These are phyloP conservation scores for Austrofundulus limnaeus DNA, from an alignment of 2,113 vertebrate species.

Conservation along the genomic window DNA sequence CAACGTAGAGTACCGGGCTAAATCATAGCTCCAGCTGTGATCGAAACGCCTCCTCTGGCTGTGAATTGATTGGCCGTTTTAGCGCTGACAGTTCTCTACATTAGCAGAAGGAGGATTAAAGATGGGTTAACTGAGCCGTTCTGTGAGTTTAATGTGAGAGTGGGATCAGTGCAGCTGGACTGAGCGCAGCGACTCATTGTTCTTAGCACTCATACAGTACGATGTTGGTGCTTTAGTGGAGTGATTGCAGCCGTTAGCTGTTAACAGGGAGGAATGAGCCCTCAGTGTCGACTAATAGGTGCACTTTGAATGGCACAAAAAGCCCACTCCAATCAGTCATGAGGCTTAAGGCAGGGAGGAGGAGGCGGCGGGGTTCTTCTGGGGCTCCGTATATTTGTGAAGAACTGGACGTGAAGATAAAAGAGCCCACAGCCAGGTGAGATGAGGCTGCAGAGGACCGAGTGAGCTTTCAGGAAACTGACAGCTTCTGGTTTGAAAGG, in stretches of 20 bases:
- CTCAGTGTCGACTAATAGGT: conserved; percentile 28
- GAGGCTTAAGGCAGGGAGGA: conserved; percentile 6
- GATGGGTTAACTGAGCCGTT: conserved; percentile 20
- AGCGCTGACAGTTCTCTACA: conserved; percentile 27
- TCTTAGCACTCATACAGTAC: background rate
- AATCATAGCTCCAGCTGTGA: conserved; percentile 27
- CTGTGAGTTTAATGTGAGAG: conserved; percentile 14
- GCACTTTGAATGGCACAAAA: conserved; percentile 31
- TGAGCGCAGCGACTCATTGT: conserved; percentile 14
- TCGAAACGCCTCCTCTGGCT: conserved; percentile 30
- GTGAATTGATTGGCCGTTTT: conserved; percentile 42
- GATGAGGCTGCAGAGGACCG: conserved; percentile 33
- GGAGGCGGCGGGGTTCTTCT: conserved; percentile 21
- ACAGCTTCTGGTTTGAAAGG: conserved; percentile 38
- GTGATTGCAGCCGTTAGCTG: conserved; percentile 40
- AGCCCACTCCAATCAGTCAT: conserved; percentile 18
- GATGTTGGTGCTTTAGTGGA: conserved; percentile 5
- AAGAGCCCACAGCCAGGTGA: conserved; percentile 16
- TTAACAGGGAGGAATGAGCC: conserved; percentile 40
- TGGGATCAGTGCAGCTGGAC: conserved; percentile 25
- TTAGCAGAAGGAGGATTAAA: conserved; percentile 19
- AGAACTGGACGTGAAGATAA: conserved; percentile 26
- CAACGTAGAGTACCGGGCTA: conserved; percentile 18
- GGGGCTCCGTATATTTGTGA: conserved; percentile 5
- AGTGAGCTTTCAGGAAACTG: conserved; percentile 36